Evolutionary conservation across 2,797 vertebrate species (phyloP).

Genomic region (Ficedula albicollis): DNA sequence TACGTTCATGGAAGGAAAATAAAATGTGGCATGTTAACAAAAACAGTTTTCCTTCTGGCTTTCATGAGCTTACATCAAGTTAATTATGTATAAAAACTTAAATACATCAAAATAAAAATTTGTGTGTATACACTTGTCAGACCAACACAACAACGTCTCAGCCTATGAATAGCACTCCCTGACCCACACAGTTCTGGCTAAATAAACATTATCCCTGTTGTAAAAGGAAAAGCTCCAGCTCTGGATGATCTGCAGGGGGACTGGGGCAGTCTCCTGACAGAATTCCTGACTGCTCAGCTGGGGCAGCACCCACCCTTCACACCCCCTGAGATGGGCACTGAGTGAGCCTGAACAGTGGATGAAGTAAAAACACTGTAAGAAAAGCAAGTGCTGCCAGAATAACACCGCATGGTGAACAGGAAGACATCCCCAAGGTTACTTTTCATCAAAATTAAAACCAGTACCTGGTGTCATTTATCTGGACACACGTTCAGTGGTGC

Average conservation of each 20-base stretch:
- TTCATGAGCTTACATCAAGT: not conserved
- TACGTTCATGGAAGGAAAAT: not conserved
- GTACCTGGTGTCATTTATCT: not conserved
- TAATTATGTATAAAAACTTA: not conserved
- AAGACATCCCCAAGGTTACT: not conserved
- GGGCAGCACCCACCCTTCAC: not conserved
- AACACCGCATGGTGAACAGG: not conserved
- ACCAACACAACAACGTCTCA: not conserved
- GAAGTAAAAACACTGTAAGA: not conserved
- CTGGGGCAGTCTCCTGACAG: not conserved
- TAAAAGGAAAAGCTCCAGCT: not conserved
- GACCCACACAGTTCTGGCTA: not conserved
- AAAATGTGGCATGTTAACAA: not conserved
- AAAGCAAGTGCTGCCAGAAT: not conserved
- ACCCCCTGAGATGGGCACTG: rapidly evolving
- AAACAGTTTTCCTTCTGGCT: not conserved
- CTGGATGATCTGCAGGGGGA: not conserved
- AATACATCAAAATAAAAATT: not conserved
- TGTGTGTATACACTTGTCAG: not conserved
- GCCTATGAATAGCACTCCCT: not conserved
- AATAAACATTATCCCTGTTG: not conserved
- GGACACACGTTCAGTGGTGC: not conserved
- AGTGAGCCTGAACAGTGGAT: too few relatives aligned
- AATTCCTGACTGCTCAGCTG: not conserved
- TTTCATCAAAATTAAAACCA: not conserved